Percentiles rank a stretch among this genome's conserved stretches.
Conservation (phyloP, 2,888 invertebrate species). For the Bedellia somnulentella region DNA sequence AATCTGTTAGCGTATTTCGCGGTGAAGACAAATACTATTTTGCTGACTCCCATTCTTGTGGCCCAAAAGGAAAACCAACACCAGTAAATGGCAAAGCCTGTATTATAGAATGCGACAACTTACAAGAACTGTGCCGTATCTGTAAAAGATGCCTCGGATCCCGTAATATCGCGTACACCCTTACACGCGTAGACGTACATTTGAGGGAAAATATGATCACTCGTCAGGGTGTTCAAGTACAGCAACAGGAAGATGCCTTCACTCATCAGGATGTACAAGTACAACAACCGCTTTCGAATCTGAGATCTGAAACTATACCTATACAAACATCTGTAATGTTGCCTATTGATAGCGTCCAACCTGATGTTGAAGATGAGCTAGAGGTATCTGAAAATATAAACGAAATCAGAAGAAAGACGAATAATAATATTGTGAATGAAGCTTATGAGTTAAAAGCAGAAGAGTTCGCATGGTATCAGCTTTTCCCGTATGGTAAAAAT, state of each 20-base stretch:
- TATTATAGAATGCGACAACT: no score
- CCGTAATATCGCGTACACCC: constrained; percentile 8
- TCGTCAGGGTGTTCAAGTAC: no score
- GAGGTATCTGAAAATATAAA: constrained; percentile 9
- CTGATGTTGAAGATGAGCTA: constrained; percentile 11
- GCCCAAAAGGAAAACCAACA: no score
- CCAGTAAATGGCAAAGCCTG: no score
- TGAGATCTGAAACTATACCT: constrained; percentile 10
- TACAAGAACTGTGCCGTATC: constrained; percentile 9
- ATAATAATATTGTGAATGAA: constrained; percentile 15
- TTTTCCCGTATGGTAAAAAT: constrained; percentile 16
- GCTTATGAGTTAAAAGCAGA: constrained; percentile 14
- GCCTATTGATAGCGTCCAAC: constrained; percentile 10
- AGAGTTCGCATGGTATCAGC: constrained; percentile 15
- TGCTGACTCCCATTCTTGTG: no score
- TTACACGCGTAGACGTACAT: no score
- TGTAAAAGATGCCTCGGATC: constrained; percentile 9
- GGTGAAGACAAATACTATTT: no score
- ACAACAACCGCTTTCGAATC: no score
- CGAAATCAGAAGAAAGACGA: no score
- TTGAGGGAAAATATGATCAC: no score
- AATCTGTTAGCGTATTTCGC: no score
- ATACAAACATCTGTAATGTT: constrained; percentile 11
- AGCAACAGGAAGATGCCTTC: constrained; percentile 5
- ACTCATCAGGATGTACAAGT: constrained; percentile 8